These are phyloP conservation scores for Linepithema humile DNA, from an alignment of 1,140 invertebrate species.

Conservation along the genomic window DNA sequence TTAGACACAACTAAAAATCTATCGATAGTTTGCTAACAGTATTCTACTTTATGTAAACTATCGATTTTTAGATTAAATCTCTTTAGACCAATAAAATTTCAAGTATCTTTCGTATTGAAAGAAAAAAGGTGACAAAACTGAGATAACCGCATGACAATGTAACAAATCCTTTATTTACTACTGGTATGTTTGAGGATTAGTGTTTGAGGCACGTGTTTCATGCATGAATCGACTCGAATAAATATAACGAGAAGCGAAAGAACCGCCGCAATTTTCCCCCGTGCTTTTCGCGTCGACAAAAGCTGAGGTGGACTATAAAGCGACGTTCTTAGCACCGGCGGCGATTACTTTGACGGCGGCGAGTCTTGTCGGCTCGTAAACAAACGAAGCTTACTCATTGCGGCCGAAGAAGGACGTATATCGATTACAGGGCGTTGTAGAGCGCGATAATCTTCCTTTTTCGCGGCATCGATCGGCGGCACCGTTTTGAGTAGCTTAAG, in stretches of 20 bases:
- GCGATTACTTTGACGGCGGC: slow-evolving; percentile 14
- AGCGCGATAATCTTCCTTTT: slow-evolving; percentile 67
- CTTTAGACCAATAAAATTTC: neutral
- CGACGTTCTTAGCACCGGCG: slow-evolving; percentile 13
- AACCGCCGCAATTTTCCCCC: slow-evolving; percentile 32
- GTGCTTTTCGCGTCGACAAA: slow-evolving; percentile 41
- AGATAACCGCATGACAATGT: slow-evolving; percentile 18
- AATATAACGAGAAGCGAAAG: slow-evolving; percentile 1
- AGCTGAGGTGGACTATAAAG: slow-evolving; percentile 39
- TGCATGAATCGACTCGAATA: slow-evolving; percentile 10
- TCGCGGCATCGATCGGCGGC: slow-evolving; percentile 10
- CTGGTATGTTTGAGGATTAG: slow-evolving; percentile 23
- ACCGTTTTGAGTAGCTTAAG: slow-evolving; percentile 62
- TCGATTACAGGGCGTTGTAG: slow-evolving; percentile 69
- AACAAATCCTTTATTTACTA: slow-evolving; percentile 9
- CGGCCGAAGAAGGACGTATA: slow-evolving; percentile 55
- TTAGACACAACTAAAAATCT: neutral
- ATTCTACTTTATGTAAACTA: neutral
- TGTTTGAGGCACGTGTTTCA: neutral
- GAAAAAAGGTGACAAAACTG: slow-evolving; percentile 24
- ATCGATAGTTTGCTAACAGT: no score
- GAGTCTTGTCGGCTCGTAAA: slow-evolving; percentile 52
- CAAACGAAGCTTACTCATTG: slow-evolving; percentile 46
- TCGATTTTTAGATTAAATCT: neutral
- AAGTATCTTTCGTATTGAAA: neutral